Evolutionary conservation across 2,888 invertebrate species (phyloP).

Genomic region (Nymphalis polychloros): DNA sequence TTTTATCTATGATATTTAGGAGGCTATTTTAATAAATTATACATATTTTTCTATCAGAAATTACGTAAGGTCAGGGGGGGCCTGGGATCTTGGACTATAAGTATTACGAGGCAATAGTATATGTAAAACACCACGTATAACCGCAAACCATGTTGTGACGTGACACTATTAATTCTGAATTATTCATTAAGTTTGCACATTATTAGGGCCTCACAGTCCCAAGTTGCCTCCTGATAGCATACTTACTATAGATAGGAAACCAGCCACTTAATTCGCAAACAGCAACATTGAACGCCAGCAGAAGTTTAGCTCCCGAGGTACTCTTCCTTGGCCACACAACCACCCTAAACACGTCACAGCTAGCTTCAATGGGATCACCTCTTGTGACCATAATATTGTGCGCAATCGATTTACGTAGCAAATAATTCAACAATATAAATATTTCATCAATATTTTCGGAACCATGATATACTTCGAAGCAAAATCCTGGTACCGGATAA

Average conservation of each 20-base stretch:
- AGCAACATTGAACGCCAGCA: slow-evolving; percentile 85
- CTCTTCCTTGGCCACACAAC: slow-evolving; percentile 85
- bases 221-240: too few relatives aligned
- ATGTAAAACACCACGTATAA: too few relatives aligned
- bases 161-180: too few relatives aligned
- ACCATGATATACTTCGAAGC: slow-evolving; percentile 79
- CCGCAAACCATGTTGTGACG: too few relatives aligned
- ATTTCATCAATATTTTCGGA: slow-evolving; percentile 60
- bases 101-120: too few relatives aligned
- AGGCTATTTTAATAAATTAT: too few relatives aligned
- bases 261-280: slow-evolving; percentile 89
- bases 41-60: too few relatives aligned
- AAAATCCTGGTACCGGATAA: slow-evolving; percentile 87
- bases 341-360: slow-evolving; percentile 75
- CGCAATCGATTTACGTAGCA: slow-evolving; percentile 84
- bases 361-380: slow-evolving; percentile 58
- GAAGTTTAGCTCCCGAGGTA: slow-evolving; percentile 80
- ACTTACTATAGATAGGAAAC: slow-evolving; percentile 85
- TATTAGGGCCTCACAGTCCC: too few relatives aligned
- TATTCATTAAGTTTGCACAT: background rate
- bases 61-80: too few relatives aligned
- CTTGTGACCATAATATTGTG: slow-evolving; percentile 88
- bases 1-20: too few relatives aligned
- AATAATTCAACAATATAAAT: slow-evolving; percentile 77
- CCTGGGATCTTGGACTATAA: too few relatives aligned